Evolutionary conservation across 2,888 invertebrate genomes (phyloP).

Genomic region (Euzophera pinguis): DNA sequence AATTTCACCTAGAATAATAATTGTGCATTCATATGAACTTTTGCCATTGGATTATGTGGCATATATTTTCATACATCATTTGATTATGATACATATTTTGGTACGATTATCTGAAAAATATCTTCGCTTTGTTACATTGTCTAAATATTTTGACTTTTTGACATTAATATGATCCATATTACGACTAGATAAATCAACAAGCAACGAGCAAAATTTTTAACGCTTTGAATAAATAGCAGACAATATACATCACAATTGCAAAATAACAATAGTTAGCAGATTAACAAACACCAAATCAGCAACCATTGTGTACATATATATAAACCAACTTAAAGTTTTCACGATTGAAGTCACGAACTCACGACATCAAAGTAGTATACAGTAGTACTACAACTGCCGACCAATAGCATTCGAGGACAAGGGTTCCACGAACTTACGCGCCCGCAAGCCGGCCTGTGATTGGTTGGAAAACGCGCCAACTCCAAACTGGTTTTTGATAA

Average conservation of each 20-base stretch:
- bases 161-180: not conserved
- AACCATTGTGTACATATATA: not conserved
- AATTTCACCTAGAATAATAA: too few relatives aligned
- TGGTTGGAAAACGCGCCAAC: slow-evolving; percentile 57
- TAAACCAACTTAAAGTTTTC: slow-evolving; percentile 6
- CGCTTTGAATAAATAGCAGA: not conserved
- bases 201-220: not conserved
- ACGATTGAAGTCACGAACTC: slow-evolving; percentile 14
- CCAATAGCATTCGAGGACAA: slow-evolving; percentile 61
- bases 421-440: slow-evolving; percentile 64
- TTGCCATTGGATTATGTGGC: too few relatives aligned
- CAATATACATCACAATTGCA: not conserved
- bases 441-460: slow-evolving; percentile 29
- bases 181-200: not conserved
- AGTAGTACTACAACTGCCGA: slow-evolving; percentile 15
- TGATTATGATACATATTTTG: too few relatives aligned
- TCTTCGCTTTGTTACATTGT: not conserved
- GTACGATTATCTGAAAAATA: too few relatives aligned
- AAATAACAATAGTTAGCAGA: slow-evolving; percentile 7
- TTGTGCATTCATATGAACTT: too few relatives aligned
- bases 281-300: slow-evolving; percentile 10
- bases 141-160: not conserved
- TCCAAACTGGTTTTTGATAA: slow-evolving; percentile 48
- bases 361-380: slow-evolving; percentile 10
- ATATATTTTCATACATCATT: too few relatives aligned